Evolutionary conservation across 2,888 invertebrate species (phyloP), one percentile per base, ranked within the genome.

Genomic region (Trachelus troglodyta): DNA sequence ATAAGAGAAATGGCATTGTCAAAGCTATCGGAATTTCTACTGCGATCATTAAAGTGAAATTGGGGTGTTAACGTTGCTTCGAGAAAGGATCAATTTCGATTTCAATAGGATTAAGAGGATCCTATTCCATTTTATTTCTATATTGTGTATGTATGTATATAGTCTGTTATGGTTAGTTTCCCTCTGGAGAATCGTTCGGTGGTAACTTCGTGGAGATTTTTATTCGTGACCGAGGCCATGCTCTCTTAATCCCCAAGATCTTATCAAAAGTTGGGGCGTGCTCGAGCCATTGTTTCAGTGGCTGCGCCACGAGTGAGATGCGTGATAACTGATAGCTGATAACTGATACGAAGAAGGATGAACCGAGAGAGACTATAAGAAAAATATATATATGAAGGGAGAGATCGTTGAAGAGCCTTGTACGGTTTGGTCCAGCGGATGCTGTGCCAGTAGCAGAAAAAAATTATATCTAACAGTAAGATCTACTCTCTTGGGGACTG

Each of bases 261-360:
- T 4, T 71, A 71, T 71, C 71, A 31, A 12, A 69, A 69, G 33
- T 73, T 69, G 34, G 77, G 80, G 80, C 79, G 79, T 80, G 80
- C 75, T 76, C 76, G 77, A 76, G 76, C 83, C 83, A 82, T 86
- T 86, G 87, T 86, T 84, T 85, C 82, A 74, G 69, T 75, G 80
- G 80, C 81, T 76, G 79, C 77, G 76, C 75, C 78, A 79, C 79
- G 75, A 77, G 75, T 75, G 78, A 84, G 85, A 85, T 85, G 76
- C 77, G 77, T 80, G 87, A 87, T 85, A 85, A 86, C 85, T 83
- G 84, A 69, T 69, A 69, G 15, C 40, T 40, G 40, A 56, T 56
- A 56, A 56, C 56, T 9, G 56, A 83, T 81, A 82, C 79, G 80
- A 79, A 77, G 78, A 80, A 81, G 79, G 81, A 79, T 81, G 81